Evolutionary conservation across 2,888 invertebrate species (phyloP).

Genomic region (Lamproptera curius): DNA sequence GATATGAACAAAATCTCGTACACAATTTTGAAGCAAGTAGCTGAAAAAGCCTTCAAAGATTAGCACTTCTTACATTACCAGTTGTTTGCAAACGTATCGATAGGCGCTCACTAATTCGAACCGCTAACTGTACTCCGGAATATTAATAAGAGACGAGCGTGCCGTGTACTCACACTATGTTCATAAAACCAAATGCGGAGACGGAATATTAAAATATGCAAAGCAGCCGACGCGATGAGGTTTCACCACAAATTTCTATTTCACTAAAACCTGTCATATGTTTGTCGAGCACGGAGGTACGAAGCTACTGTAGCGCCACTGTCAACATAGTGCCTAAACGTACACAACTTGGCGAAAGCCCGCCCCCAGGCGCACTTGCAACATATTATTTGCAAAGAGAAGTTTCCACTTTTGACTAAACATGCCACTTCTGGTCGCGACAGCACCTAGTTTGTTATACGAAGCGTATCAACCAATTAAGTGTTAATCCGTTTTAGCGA

Average conservation of each 20-base stretch:
- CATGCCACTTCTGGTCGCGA: constrained; percentile 45
- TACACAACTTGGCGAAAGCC: constrained; percentile 51
- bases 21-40: too few relatives aligned
- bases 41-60: too few relatives aligned
- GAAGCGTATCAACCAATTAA: constrained; percentile 21
- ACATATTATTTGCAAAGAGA: constrained; percentile 53
- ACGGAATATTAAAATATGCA: constrained; percentile 37
- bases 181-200: constrained; percentile 19
- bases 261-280: constrained; percentile 49
- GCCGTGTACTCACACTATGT: not conserved
- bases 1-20: too few relatives aligned
- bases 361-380: constrained; percentile 39
- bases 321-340: constrained; percentile 43
- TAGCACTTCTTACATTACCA: too few relatives aligned
- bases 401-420: constrained; percentile 46
- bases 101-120: not conserved
- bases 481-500: too few relatives aligned
- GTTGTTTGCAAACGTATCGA: not conserved
- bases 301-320: constrained; percentile 31
- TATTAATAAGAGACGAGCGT: not conserved
- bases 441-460: constrained; percentile 30
- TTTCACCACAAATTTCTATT: constrained; percentile 54
- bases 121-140: not conserved
- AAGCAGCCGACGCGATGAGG: constrained; percentile 33
- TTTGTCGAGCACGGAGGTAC: constrained; percentile 27